phyloP scores from a whole-genome alignment of 2,888 invertebrate genomes.

The Entomobrya proxima region DNA sequence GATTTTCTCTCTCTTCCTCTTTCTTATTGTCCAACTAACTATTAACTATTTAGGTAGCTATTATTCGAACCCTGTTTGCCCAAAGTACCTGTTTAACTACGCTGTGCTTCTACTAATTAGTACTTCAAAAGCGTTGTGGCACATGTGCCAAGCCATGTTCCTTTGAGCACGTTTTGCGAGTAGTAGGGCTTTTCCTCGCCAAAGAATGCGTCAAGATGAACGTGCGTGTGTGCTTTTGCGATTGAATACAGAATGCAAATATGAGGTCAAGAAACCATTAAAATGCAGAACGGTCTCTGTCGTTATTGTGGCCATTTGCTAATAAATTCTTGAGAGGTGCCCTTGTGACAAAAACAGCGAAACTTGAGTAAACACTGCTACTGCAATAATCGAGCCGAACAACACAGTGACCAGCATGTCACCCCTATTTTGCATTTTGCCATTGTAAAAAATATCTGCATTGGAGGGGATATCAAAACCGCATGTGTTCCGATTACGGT shows the following conservation, averaged over 20 bases:
- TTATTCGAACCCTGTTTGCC: not conserved
- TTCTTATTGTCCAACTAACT: slow-evolving; percentile 20
- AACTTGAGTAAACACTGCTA: slow-evolving; percentile 3
- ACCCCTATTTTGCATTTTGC: not conserved
- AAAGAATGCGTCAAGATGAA: not conserved
- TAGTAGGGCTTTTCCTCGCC: slow-evolving; percentile 15
- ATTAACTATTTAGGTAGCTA: not conserved
- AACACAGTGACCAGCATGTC: not conserved
- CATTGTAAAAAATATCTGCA: not conserved
- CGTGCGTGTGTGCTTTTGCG: not conserved
- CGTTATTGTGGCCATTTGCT: slow-evolving; percentile 27
- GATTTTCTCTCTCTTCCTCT: no score
- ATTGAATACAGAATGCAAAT: slow-evolving; percentile 5
- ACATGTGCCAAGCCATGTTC: slow-evolving; percentile 29
- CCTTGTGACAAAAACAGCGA: not conserved
- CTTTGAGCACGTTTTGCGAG: slow-evolving; percentile 24
- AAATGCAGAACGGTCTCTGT: slow-evolving; percentile 17
- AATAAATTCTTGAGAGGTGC: slow-evolving; percentile 6
- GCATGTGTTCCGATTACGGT: slow-evolving; percentile 56
- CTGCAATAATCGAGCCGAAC: not conserved
- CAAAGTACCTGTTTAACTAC: slow-evolving; percentile 43
- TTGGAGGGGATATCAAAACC: slow-evolving; percentile 32
- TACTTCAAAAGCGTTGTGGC: slow-evolving; percentile 15
- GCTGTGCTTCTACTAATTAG: slow-evolving; percentile 30
- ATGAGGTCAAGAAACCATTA: slow-evolving; percentile 49